Evolutionary conservation across 2,888 invertebrate genomes (phyloP).

Genomic region (Bibio marci): DNA sequence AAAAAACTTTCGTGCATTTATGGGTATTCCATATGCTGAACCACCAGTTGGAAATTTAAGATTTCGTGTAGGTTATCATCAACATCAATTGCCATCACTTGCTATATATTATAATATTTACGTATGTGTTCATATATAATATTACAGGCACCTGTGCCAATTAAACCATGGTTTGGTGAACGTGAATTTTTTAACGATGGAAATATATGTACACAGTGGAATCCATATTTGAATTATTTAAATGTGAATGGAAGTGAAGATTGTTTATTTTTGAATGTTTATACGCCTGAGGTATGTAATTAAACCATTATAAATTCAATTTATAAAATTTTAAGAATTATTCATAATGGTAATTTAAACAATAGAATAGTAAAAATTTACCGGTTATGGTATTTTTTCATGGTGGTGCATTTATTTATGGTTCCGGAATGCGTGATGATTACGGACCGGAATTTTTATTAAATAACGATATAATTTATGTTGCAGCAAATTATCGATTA

Average conservation of each 20-base stretch:
- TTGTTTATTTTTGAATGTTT: constrained; percentile 65
- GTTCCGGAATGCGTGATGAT: constrained; percentile 40
- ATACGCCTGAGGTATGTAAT: constrained; percentile 30
- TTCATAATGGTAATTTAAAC: too few species aligned
- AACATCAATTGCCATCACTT: too few species aligned
- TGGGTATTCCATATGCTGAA: too few species aligned
- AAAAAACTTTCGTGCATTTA: too few species aligned
- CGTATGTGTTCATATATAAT: constrained; percentile 5
- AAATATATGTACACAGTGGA: constrained; percentile 59
- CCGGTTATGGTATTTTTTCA: constrained; percentile 56
- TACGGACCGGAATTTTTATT: constrained; percentile 54
- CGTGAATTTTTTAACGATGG: constrained; percentile 46
- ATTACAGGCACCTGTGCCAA: constrained; percentile 46
- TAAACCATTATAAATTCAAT: too few species aligned
- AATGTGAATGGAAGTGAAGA: constrained; percentile 59
- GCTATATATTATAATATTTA: too few species aligned
- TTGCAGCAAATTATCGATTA: constrained; percentile 51
- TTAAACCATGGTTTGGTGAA: constrained; percentile 41
- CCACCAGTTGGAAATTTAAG: too few species aligned
- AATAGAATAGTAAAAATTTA: constrained; percentile 13
- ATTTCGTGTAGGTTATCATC: too few species aligned
- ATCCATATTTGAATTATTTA: constrained; percentile 45
- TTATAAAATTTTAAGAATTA: too few species aligned
- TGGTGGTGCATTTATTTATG: constrained; percentile 56
- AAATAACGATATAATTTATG: constrained; percentile 40